Base-by-base conservation (phyloP, 1,140 invertebrate genomes). In the Drosophila kohkoa region DNA sequence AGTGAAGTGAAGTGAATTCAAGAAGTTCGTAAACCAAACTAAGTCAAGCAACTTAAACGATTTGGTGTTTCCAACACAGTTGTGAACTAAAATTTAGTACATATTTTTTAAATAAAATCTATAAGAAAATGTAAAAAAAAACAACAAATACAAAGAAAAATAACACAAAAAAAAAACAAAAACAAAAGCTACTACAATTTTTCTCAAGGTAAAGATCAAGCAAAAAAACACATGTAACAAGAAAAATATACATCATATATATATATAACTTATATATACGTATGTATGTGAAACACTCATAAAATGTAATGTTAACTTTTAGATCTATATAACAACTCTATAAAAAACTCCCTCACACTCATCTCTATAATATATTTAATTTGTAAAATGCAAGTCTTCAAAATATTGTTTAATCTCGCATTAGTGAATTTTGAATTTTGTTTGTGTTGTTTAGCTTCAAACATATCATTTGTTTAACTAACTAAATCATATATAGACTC, bases 11-110 rank as follows among this genome's bases (percentile, higher is more conserved):
- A 68, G 49, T 76, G 58, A 79, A 74, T 82, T 82, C 64, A 76
- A 80, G 81, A 76, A 80, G 81, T 70, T 82, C 76, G 72, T 83
- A 79, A 89, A 85, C 71, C 77, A 85, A 89, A 83, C 83, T 83
- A 89, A 87, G 83, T 88, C 83, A 89, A 78, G 81, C 70, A 89
- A 79, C 75, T 73, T 81, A 58, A 82, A 76, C 72, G 78, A 85
- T 89, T 89, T 90, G 85, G 85, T 81, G 86, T 89, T 89, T 88
- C 85, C 85, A 89, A 89, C 81, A 72, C 85, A 89, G 85, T 88
- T 88, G 85, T 88, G 81, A 89, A 88, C 77, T 89, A 89, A 89
- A 88, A 81, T 79, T 64, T 89, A 89, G 86, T 81, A 85, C 85
- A 90, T 89, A 89, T 81, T 89, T 88, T 89, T 81, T 79, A 78